phyloP scores from a whole-genome alignment of 2,797 vertebrate genomes.

The Mormyrus proboscirostris region DNA sequence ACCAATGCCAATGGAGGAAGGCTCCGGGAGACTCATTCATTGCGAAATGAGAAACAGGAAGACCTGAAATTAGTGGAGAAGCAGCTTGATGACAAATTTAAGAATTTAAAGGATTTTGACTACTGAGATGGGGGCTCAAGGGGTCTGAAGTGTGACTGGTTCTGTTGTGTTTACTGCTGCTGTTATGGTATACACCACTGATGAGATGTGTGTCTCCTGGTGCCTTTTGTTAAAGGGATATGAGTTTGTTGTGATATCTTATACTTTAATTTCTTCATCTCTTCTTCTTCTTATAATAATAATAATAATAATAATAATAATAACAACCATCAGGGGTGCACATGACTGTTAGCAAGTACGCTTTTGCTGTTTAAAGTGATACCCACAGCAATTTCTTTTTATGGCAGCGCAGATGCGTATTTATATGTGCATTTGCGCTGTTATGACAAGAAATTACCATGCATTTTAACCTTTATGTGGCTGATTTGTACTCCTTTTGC shows the following conservation, averaged over 20 bases:
- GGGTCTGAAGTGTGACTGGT: not conserved
- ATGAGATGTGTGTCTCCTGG: not conserved
- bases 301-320: not conserved
- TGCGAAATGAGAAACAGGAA: not conserved
- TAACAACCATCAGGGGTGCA: too few species aligned
- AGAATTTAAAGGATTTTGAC: not conserved
- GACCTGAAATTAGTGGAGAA: not conserved
- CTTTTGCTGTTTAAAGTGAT: too few species aligned
- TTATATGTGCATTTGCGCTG: too few species aligned
- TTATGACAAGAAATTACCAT: too few species aligned
- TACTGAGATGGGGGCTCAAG: not conserved
- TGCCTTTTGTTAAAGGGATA: not conserved
- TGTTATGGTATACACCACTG: not conserved
- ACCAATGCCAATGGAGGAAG: not conserved
- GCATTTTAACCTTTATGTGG: too few species aligned
- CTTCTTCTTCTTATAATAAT: not conserved
- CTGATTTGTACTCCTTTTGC: too few species aligned
- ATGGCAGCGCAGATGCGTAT: too few species aligned
- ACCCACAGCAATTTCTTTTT: too few species aligned
- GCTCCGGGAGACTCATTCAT: not conserved
- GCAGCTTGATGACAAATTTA: not conserved
- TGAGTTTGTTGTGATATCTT: not conserved
- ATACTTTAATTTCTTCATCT: not conserved
- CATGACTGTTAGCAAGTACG: too few species aligned
- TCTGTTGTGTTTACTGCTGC: not conserved